A percentile compares a stretch with the other conserved stretches of the same genome.
Conservation (phyloP, 2,113 vertebrate genomes). For the Alligator sinensis region DNA sequence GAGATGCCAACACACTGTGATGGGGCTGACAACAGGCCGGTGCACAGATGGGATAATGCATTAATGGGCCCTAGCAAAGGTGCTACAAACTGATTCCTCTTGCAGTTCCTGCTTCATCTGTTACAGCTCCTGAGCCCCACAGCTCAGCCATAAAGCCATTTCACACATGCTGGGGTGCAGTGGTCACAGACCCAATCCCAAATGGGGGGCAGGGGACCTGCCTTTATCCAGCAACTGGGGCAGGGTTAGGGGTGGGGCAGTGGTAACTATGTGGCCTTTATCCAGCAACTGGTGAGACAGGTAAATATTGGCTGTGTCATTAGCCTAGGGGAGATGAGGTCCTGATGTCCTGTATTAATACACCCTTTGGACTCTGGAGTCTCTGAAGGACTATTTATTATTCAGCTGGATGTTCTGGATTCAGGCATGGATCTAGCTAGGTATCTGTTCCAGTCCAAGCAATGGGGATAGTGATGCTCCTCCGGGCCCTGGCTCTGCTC, state of each 20-base stretch:
- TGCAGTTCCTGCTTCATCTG: not conserved
- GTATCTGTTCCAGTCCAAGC: not conserved
- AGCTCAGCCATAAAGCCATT: not conserved
- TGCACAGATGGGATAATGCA: not conserved
- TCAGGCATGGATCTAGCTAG: constrained; percentile 9
- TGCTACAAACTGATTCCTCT: not conserved
- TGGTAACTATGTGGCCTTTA: constrained; percentile 1
- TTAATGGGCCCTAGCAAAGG: not conserved
- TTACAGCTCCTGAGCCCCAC: not conserved
- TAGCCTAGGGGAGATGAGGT: constrained; percentile 2
- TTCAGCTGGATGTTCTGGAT: not conserved
- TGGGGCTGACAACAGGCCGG: not conserved
- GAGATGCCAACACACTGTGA: not conserved
- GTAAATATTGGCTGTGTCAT: constrained; percentile 69
- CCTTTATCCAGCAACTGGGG: constrained; percentile 28
- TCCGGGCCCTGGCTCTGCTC: constrained; percentile 47
- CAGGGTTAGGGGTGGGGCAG: too few relatives aligned
- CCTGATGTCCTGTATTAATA: not conserved
- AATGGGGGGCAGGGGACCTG: not conserved
- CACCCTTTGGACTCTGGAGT: constrained; percentile 37
- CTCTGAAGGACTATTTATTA: constrained; percentile 10
- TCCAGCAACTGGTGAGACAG: not conserved
- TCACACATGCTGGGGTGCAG: not conserved
- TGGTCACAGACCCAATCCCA: not conserved
- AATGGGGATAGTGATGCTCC: constrained; percentile 44